Conservation (phyloP, 2,113 vertebrate species). For the Syngnathus floridae region DNA sequence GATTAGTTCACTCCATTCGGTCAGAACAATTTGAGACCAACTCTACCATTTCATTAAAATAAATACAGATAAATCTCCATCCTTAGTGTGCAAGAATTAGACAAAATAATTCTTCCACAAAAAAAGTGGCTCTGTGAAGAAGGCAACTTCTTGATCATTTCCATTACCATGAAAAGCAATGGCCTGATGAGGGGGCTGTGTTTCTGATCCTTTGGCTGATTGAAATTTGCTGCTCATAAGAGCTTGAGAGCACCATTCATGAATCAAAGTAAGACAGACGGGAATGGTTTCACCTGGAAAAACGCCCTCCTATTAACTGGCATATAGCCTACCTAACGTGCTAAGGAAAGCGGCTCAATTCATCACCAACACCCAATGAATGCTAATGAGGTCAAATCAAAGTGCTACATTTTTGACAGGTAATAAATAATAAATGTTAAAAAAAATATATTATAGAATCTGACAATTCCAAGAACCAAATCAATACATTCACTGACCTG, state of each 20-base stretch:
- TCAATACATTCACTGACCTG: neutral
- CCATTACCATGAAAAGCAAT: conserved; percentile 43
- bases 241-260: conserved; percentile 54
- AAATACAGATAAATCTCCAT: neutral
- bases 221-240: conserved; percentile 64
- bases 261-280: conserved; percentile 52
- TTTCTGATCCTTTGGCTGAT: conserved; percentile 48
- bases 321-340: conserved; percentile 40
- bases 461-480: conserved; percentile 11
- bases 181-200: conserved; percentile 18
- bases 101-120: conserved; percentile 5
- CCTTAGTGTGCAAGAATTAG: neutral
- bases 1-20: neutral
- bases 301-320: conserved; percentile 48
- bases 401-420: conserved; percentile 23
- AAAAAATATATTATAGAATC: neutral
- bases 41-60: neutral
- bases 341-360: conserved; percentile 42
- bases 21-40: neutral
- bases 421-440: conserved; percentile 33
- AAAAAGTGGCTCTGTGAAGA: conserved; percentile 21
- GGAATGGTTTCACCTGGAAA: conserved; percentile 47
- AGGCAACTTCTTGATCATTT: conserved; percentile 39
- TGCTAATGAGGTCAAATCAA: conserved; percentile 50
- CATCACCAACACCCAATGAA: conserved; percentile 42